Base-by-base conservation (phyloP, 2,888 invertebrate species). In the Brachyptera putata region DNA sequence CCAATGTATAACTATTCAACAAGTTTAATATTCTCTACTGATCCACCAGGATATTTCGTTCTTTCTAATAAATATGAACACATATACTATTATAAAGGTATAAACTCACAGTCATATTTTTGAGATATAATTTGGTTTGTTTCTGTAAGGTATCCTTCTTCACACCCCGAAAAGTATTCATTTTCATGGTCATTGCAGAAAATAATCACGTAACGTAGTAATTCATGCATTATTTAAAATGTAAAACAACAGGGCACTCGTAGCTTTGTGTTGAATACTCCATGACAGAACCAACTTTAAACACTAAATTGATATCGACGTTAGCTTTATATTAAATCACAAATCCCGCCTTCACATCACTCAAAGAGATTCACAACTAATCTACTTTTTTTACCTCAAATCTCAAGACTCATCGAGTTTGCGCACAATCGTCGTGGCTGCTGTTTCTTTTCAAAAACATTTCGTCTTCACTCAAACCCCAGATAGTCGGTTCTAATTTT, bases 61-160 rank as follows among this genome's bases (percentile, higher is more conserved):
- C n/a, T n/a, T n/a, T n/a, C n/a, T n/a, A n/a, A n/a, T n/a, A n/a
- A n/a, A n/a, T n/a, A n/a, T n/a, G n/a, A n/a, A n/a, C n/a, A n/a
- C n/a, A n/a, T n/a, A n/a, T n/a, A n/a, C n/a, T n/a, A n/a, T n/a
- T n/a, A n/a, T n/a, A n/a, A n/a, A n/a, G n/a, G n/a, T n/a, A 30
- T 24, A 30, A 63, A 87, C 89, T 81, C 80, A 91, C 91, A 74
- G 90, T 91, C 89, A 91, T 89, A 56, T 83, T 84, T 73, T 86
- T 86, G 67, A 89, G 81, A 70, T 86, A 80, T 67, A 85, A 76
- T 70, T 83, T 85, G n/a, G 86, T 86, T 75, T 86, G 87, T 67
- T 83, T 78, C 66, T 87, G 85, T 65, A 90, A 72, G 69, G 85
- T 81, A 70, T 88, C 86, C 73, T 87, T 90, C 71, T 86, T 88